Conservation (phyloP, 2,888 invertebrate genomes). For the Oithona nana region DNA sequence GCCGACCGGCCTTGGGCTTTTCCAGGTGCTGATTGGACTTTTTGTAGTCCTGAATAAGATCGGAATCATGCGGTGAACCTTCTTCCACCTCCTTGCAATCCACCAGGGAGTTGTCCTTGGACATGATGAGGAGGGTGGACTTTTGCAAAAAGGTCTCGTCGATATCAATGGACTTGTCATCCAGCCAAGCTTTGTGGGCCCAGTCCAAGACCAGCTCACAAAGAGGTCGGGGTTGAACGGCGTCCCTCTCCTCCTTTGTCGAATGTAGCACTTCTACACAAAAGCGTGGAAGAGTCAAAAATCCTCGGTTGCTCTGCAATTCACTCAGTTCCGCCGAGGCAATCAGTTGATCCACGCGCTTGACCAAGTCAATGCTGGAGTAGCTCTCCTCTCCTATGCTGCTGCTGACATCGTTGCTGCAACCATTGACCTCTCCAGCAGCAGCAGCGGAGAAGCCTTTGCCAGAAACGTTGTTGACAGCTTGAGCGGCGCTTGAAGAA, state of each 20-base stretch:
- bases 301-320: slow-evolving; percentile 30
- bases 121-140: background rate
- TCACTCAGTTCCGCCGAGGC: slow-evolving; percentile 38
- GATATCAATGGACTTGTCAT: slow-evolving; percentile 22
- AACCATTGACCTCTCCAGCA: background rate
- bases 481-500: background rate
- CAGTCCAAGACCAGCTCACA: slow-evolving; percentile 44
- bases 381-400: background rate
- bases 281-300: slow-evolving; percentile 44
- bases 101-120: slow-evolving; percentile 45
- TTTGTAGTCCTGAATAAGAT: slow-evolving; percentile 57
- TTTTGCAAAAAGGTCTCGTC: slow-evolving; percentile 13
- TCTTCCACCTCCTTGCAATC: slow-evolving; percentile 56
- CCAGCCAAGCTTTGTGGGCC: slow-evolving; percentile 32
- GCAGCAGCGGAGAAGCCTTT: background rate
- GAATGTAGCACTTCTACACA: slow-evolving; percentile 55
- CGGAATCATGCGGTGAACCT: slow-evolving; percentile 44
- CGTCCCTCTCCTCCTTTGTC: slow-evolving; percentile 43
- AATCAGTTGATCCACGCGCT: slow-evolving; percentile 48
- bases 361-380: slow-evolving; percentile 33
- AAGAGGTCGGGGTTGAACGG: slow-evolving; percentile 37
- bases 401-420: slow-evolving; percentile 22
- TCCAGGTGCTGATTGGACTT: slow-evolving; percentile 23
- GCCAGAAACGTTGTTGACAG: background rate
- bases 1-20: background rate